Evolutionary conservation across 53 echinoderm and acorn worm genomes (phyloP).

Genomic region (Glandiceps talaboti): DNA sequence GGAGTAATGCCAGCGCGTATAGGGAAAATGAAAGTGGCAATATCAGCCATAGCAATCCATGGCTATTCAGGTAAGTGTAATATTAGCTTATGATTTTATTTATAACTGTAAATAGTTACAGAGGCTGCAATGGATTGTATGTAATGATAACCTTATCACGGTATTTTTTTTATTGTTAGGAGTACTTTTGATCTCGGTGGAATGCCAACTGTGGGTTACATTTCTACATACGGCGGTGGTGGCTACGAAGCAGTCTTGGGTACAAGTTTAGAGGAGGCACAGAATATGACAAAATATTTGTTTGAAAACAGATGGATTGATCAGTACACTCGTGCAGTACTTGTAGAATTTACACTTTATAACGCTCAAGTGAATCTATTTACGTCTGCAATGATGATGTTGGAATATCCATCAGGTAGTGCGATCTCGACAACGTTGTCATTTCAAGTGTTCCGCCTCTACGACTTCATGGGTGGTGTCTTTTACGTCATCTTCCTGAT

Average conservation of each 20-base stretch:
- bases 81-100: no score
- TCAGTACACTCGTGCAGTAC: constrained; percentile 44
- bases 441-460: not conserved
- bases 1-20: constrained; percentile 8
- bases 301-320: constrained; percentile 41
- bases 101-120: no score
- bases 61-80: not conserved
- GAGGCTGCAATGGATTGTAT: no score
- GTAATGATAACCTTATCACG: no score
- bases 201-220: constrained; percentile 30
- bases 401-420: constrained; percentile 9
- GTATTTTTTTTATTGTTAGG: not conserved
- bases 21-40: not conserved
- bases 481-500: not conserved
- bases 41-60: not conserved
- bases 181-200: constrained; percentile 30
- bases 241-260: constrained; percentile 62
- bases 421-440: not conserved
- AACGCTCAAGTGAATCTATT: constrained; percentile 62
- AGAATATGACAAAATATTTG: constrained; percentile 20
- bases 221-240: constrained; percentile 37
- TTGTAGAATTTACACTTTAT: constrained; percentile 59
- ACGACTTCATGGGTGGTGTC: not conserved
- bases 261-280: constrained; percentile 17
- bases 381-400: constrained; percentile 40